Evolutionary conservation across 2,888 invertebrate species (phyloP).

Genomic region (Diloba caeruleocephala): DNA sequence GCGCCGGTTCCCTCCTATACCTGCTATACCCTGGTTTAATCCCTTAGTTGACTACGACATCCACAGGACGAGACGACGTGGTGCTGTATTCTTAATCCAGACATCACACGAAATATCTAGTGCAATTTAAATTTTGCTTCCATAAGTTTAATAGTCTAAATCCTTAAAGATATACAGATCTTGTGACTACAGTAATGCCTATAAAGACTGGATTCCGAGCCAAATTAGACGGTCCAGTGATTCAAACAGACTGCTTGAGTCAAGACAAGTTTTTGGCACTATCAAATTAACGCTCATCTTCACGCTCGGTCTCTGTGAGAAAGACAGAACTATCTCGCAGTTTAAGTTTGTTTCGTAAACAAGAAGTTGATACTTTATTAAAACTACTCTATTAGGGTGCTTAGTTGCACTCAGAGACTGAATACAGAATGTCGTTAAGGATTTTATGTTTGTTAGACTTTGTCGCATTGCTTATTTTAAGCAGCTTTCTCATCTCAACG

Average conservation of each 20-base stretch:
- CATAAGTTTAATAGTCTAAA: no score
- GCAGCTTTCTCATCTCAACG: conserved; percentile 4
- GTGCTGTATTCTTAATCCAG: no score
- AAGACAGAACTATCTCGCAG: conserved; percentile 19
- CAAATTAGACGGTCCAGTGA: conserved; percentile 9
- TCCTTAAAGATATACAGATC: background rate
- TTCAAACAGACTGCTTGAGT: conserved; percentile 7
- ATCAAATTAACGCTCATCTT: conserved; percentile 43
- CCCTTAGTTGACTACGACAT: no score
- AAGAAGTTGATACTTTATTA: conserved; percentile 50
- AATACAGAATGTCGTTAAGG: conserved; percentile 15
- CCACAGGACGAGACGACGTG: no score
- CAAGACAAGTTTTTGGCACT: conserved; percentile 27
- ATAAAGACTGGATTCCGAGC: background rate
- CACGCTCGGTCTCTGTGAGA: conserved; percentile 15
- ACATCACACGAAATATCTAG: no score
- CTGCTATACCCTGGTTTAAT: no score
- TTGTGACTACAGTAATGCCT: background rate
- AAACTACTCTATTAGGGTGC: conserved; percentile 40
- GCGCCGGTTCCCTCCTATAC: no score
- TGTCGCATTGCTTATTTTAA: background rate
- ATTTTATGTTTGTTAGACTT: conserved; percentile 8
- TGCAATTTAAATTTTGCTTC: no score
- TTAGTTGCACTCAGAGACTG: conserved; percentile 31
- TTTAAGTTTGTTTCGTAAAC: conserved; percentile 34